phyloP scores from a whole-genome alignment of 2,113 vertebrate genomes.

The Corapipo altera region DNA sequence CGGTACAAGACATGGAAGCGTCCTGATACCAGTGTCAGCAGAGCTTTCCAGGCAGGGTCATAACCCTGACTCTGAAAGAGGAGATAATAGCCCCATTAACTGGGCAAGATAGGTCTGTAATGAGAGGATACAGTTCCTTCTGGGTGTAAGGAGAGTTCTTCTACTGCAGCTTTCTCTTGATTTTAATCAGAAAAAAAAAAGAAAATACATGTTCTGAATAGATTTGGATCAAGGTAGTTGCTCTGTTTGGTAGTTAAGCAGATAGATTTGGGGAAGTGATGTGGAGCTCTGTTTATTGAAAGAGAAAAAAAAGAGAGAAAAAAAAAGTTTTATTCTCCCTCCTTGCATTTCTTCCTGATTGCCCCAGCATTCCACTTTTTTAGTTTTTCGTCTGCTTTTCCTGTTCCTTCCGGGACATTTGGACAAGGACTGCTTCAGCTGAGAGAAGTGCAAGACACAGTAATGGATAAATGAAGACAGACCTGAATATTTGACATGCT shows the following conservation, averaged over 20 bases:
- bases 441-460: not conserved
- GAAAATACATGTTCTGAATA: not conserved
- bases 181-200: not conserved
- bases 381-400: not conserved
- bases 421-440: not conserved
- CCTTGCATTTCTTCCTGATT: not conserved
- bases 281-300: not conserved
- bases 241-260: not conserved
- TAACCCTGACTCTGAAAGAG: not conserved
- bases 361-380: not conserved
- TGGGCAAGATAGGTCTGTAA: constrained; percentile 30
- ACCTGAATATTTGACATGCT: not conserved
- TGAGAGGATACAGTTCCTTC: constrained; percentile 36
- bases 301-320: not conserved
- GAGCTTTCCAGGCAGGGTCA: not conserved
- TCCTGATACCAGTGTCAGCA: not conserved
- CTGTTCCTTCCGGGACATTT: not conserved
- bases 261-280: not conserved
- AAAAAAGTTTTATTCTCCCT: not conserved
- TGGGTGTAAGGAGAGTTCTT: not conserved
- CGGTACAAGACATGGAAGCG: rapidly evolving
- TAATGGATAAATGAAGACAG: not conserved
- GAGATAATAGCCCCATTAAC: not conserved
- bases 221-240: not conserved
- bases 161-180: not conserved